phyloP scores from a whole-genome alignment of 2,888 invertebrate species.

The Halictus quadricinctus region DNA sequence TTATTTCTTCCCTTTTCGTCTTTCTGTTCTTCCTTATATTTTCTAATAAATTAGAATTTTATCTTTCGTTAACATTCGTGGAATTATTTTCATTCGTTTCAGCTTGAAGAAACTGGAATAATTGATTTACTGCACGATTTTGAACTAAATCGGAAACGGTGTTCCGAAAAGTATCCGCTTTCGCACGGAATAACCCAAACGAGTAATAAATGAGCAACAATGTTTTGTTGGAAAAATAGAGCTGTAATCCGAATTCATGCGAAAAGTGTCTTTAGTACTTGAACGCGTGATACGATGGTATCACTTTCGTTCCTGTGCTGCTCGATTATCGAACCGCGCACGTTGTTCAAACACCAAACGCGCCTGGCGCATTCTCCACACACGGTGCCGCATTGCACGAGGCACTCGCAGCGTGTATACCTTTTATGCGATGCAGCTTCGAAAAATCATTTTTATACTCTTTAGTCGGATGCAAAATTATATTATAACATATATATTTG shows the following conservation, averaged over 20 bases:
- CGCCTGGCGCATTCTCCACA: slow-evolving; percentile 5
- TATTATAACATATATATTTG: not conserved
- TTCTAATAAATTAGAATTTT: no score
- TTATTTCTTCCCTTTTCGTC: no score
- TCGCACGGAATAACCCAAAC: no score
- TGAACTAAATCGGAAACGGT: no score
- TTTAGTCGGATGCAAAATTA: not conserved
- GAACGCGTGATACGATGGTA: not conserved
- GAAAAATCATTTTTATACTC: not conserved
- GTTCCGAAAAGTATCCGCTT: no score
- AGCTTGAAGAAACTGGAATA: no score
- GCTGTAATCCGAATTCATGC: no score
- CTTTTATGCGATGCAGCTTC: not conserved
- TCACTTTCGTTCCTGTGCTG: not conserved
- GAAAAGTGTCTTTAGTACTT: not conserved
- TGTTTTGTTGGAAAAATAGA: not conserved
- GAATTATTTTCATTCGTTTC: no score
- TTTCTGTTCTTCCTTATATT: no score
- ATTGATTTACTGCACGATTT: no score
- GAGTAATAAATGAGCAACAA: no score
- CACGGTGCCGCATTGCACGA: slow-evolving; percentile 3
- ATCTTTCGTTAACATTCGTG: no score
- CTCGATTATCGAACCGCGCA: slow-evolving; percentile 2
- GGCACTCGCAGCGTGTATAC: not conserved
- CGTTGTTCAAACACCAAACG: not conserved